Percentiles rank a stretch among this genome's conserved stretches.
Conservation (phyloP, 2,888 invertebrate species). For the Pocota personata region DNA sequence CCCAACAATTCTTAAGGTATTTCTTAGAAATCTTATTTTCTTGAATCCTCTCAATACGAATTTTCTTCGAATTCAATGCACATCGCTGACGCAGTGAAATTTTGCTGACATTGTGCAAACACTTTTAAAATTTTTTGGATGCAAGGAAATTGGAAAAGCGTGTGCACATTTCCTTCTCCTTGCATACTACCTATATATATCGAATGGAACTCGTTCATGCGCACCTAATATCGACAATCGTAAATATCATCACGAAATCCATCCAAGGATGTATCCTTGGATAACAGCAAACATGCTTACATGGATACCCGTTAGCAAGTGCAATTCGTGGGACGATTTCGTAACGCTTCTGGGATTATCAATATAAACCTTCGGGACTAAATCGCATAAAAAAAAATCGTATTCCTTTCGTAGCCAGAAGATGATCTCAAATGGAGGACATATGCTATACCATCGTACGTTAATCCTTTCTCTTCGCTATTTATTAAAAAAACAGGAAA, state of each 20-base stretch:
- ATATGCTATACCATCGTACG: background rate
- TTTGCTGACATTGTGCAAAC: constrained; percentile 39
- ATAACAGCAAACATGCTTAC: constrained; percentile 25
- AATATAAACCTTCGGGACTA: constrained; percentile 39
- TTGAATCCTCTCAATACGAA: background rate
- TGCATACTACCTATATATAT: background rate
- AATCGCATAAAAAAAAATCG: background rate
- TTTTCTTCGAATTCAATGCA: background rate
- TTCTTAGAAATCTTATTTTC: no score
- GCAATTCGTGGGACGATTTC: constrained; percentile 36
- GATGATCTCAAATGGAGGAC: background rate
- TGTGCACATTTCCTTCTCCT: constrained; percentile 25
- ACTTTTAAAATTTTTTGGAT: constrained; percentile 9
- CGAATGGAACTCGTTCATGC: constrained; percentile 39
- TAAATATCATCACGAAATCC: constrained; percentile 64
- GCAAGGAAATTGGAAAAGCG: constrained; percentile 34
- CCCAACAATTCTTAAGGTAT: no score
- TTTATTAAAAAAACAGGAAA: constrained; percentile 61
- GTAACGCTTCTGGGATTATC: constrained; percentile 19
- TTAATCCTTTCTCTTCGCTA: background rate
- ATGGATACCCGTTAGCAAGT: background rate
- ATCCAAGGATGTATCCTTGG: constrained; percentile 58
- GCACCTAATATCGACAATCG: constrained; percentile 62
- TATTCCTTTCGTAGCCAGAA: constrained; percentile 25
- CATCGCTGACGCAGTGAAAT: constrained; percentile 9